A percentile compares a stretch with the other conserved stretches of the same genome.
Evolutionary conservation across 2,113 vertebrate genomes (phyloP).

Genomic region (Phasianus colchicus): DNA sequence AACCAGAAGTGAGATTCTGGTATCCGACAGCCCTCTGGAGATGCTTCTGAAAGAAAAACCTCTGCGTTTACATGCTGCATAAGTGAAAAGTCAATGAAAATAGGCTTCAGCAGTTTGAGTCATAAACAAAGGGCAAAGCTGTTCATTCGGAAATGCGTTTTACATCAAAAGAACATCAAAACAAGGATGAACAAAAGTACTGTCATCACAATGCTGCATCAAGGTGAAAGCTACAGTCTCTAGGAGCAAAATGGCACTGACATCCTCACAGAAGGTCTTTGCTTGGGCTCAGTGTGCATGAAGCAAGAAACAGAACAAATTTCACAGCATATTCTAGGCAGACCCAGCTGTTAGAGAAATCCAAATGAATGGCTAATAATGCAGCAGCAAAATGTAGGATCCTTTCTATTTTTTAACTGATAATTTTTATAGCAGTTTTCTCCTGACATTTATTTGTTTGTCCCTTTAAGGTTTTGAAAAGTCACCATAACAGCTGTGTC

Average conservation of each 20-base stretch:
- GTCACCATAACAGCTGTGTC: not conserved
- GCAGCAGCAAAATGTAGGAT: not conserved
- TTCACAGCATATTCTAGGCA: not conserved
- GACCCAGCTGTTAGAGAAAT: constrained; percentile 5
- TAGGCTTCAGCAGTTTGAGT: constrained; percentile 12
- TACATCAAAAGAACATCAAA: constrained; percentile 30
- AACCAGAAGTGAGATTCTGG: not conserved
- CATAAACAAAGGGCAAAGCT: not conserved
- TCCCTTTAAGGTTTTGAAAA: constrained; percentile 18
- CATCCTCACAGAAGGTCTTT: constrained; percentile 14
- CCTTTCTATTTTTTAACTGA: not conserved
- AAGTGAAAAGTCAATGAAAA: constrained; percentile 35
- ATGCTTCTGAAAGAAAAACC: constrained; percentile 36
- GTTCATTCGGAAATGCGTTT: constrained; percentile 24
- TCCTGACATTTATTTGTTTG: not conserved
- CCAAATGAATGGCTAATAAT: not conserved
- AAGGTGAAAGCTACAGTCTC: constrained; percentile 35
- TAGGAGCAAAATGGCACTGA: constrained; percentile 46
- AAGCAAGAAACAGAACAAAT: constrained; percentile 17
- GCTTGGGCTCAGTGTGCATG: not conserved
- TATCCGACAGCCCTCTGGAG: not conserved
- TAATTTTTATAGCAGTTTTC: not conserved
- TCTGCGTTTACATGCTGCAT: not conserved
- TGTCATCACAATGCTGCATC: not conserved
- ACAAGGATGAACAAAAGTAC: constrained; percentile 16